Base-by-base conservation (phyloP, 2,797 vertebrate genomes). In the Channa striata region DNA sequence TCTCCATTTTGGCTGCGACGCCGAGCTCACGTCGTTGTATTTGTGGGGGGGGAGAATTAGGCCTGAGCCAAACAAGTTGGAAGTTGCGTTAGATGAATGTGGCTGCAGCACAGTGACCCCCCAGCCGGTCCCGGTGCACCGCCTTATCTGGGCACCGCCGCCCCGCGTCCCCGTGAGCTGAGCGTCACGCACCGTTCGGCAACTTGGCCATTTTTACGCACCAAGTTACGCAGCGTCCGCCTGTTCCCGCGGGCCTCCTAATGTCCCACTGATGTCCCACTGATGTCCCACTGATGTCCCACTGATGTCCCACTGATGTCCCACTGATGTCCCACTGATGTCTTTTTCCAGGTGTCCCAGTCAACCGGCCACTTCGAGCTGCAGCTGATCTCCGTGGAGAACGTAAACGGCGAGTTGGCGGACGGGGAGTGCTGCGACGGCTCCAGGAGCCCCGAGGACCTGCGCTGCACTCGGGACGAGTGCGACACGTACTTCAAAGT, bases 281-380 rank as follows among this genome's bases (percentile, higher is more conserved):
- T n/a, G n/a, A n/a, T n/a, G n/a, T n/a, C n/a, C n/a, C n/a, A n/a
- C n/a, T n/a, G n/a, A n/a, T n/a, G n/a, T n/a, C n/a, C n/a, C n/a
- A n/a, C n/a, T n/a, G n/a, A n/a, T n/a, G n/a, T n/a, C n/a, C n/a
- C n/a, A n/a, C n/a, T n/a, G n/a, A n/a, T n/a, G n/a, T n/a, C n/a
- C n/a, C n/a, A n/a, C n/a, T n/a, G n/a, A n/a, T n/a, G n/a, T n/a
- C n/a, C n/a, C n/a, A n/a, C n/a, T n/a, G n/a, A n/a, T n/a, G n/a
- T n/a, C n/a, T n/a, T n/a, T n/a, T 93, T 95, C 91, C 92, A 99
- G 98, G 96, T 95, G 95, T 95, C 95, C 92, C 94, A 94, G 90
- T 96, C 95, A 82, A 95, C 95, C 81, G 98, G 98, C 94, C 97
- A 96, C 95, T 99, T 99, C 90, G 97, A 99, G 96, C 95, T 99